phyloP scores from a whole-genome alignment of 1,140 invertebrate genomes.

The Chironomus striatipennis region DNA sequence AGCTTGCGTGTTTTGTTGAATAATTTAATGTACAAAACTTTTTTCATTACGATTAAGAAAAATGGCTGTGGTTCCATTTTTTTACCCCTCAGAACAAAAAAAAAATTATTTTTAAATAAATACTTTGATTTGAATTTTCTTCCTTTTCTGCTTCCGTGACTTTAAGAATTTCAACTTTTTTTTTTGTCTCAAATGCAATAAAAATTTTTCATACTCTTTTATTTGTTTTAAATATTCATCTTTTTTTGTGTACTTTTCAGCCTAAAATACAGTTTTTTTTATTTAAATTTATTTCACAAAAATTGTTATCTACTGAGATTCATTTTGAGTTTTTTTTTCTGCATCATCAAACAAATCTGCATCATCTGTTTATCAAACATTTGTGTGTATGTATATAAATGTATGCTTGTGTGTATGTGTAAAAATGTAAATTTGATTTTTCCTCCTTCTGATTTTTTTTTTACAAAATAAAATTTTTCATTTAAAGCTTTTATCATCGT shows the following conservation, averaged over 20 bases:
- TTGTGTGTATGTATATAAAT: too few species aligned
- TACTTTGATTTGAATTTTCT: not conserved
- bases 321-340: conserved; percentile 3
- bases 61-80: too few species aligned
- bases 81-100: too few species aligned
- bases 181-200: not conserved
- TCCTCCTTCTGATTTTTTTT: not conserved
- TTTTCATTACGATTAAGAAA: too few species aligned
- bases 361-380: not conserved
- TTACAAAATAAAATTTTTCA: not conserved
- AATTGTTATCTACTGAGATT: conserved; percentile 6
- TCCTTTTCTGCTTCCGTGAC: too few species aligned
- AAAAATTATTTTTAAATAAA: not conserved
- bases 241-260: conserved; percentile 2
- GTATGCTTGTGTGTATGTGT: not conserved
- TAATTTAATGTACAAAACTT: too few species aligned
- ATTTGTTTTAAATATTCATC: not conserved
- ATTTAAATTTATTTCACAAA: not conserved
- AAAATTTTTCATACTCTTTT: not conserved
- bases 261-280: not conserved
- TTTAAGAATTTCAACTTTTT: not conserved
- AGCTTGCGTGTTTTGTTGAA: not conserved
- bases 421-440: not conserved
- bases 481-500: conserved; percentile 40
- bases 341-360: too few species aligned